Percentiles rank a stretch among this genome's conserved stretches.
Evolutionary conservation across 2,113 vertebrate species (phyloP).

Genomic region (Chlorodrepanis virens): DNA sequence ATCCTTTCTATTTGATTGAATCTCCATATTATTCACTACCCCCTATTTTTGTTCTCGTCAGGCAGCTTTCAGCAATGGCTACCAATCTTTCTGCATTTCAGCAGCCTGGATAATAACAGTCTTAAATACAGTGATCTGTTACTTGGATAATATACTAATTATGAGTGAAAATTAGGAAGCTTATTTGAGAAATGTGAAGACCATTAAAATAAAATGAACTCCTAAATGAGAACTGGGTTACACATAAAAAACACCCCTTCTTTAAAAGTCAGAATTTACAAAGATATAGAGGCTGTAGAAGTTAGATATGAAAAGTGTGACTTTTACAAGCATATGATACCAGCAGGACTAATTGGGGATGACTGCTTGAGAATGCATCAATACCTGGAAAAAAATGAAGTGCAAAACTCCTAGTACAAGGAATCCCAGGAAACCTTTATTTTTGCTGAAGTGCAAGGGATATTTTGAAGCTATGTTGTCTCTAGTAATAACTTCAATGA

Average conservation of each 20-base stretch:
- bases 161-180: background rate
- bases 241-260: background rate
- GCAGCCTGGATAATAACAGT: background rate
- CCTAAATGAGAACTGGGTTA: background rate
- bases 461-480: background rate
- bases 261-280: background rate
- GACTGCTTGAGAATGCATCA: background rate
- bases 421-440: background rate
- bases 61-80: background rate
- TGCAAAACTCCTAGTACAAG: background rate
- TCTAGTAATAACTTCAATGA: background rate
- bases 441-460: background rate
- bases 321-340: background rate
- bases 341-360: background rate
- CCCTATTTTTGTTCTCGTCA: background rate
- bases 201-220: background rate
- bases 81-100: background rate
- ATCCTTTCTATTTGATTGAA: background rate
- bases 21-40: background rate
- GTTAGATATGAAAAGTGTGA: background rate
- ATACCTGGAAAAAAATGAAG: background rate
- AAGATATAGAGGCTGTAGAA: background rate
- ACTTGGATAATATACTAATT: background rate
- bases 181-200: conserved; percentile 10
- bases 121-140: background rate